phyloP scores from a whole-genome alignment of 2,888 invertebrate species.

The Sussaba pulchella region DNA sequence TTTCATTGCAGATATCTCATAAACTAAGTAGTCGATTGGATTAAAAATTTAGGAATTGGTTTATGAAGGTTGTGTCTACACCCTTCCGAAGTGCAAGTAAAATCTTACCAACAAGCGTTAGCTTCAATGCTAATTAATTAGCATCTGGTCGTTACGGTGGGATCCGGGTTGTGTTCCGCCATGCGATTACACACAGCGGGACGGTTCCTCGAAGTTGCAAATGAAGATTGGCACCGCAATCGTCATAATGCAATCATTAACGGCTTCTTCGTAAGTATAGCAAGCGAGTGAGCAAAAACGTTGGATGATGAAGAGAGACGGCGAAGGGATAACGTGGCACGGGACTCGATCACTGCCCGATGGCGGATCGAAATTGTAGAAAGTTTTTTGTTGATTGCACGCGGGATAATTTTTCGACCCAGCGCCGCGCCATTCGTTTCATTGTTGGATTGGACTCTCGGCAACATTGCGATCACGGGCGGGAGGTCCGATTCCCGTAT shows the following conservation, averaged over 20 bases:
- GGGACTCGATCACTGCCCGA: slow-evolving; percentile 57
- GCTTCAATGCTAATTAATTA: slow-evolving; percentile 68
- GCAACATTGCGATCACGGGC: slow-evolving; percentile 72
- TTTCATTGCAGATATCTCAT: too few relatives aligned
- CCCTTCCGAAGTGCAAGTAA: slow-evolving; percentile 45
- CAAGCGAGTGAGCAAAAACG: slow-evolving; percentile 45
- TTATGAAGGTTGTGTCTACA: too few relatives aligned
- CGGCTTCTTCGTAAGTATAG: slow-evolving; percentile 49
- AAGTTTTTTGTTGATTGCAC: slow-evolving; percentile 65
- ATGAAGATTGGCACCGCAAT: slow-evolving; percentile 80
- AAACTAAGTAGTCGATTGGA: too few relatives aligned
- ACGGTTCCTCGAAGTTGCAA: slow-evolving; percentile 73
- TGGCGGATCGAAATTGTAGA: slow-evolving; percentile 74
- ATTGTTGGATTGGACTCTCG: slow-evolving; percentile 67
- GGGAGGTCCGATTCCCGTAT: slow-evolving; percentile 70
- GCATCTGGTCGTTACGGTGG: slow-evolving; percentile 63
- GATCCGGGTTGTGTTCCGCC: slow-evolving; percentile 29
- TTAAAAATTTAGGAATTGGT: too few relatives aligned
- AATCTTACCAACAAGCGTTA: slow-evolving; percentile 48
- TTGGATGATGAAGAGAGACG: slow-evolving; percentile 41
- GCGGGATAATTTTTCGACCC: slow-evolving; percentile 75
- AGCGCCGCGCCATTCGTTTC: slow-evolving; percentile 74
- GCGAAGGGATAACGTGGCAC: slow-evolving; percentile 31
- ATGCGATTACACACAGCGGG: slow-evolving; percentile 67
- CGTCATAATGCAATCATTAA: slow-evolving; percentile 79